Evolutionary conservation across 2,113 vertebrate species (phyloP).

Genomic region (Pteropus alecto): DNA sequence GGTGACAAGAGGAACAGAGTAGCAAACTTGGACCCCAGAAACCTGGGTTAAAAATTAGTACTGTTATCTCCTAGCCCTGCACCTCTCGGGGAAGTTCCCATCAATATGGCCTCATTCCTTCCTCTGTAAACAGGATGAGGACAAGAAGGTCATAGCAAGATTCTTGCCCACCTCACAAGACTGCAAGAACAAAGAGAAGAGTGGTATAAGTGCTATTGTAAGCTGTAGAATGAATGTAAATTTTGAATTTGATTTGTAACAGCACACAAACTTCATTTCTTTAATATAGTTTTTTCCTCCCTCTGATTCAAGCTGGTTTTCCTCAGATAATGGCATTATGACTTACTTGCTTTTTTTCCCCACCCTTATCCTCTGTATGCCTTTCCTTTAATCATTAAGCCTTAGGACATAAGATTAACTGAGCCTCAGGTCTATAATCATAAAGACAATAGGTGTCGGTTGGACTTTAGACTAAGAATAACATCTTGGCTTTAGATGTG

Average conservation of each 20-base stretch:
- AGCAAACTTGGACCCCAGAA: neutral
- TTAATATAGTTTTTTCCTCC: no score
- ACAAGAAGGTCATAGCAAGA: neutral
- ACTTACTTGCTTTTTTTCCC: no score
- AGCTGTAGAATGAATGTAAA: neutral
- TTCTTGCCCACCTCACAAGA: neutral
- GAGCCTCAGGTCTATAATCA: no score
- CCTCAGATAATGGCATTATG: no score
- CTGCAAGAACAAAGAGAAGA: neutral
- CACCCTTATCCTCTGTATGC: no score
- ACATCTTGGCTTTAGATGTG: no score
- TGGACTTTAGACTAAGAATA: no score
- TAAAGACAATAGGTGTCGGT: no score
- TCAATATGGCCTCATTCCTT: neutral
- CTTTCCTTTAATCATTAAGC: no score
- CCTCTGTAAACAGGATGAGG: neutral
- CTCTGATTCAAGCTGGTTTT: no score
- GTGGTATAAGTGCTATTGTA: fast-evolving
- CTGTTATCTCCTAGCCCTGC: neutral
- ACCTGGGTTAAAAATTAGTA: neutral
- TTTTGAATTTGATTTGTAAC: neutral
- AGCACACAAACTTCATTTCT: no score
- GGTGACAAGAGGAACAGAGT: neutral
- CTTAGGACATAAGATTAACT: no score
- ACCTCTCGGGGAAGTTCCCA: neutral